Conservation (phyloP, 2,113 vertebrate genomes). For the Neotoma lepida region DNA sequence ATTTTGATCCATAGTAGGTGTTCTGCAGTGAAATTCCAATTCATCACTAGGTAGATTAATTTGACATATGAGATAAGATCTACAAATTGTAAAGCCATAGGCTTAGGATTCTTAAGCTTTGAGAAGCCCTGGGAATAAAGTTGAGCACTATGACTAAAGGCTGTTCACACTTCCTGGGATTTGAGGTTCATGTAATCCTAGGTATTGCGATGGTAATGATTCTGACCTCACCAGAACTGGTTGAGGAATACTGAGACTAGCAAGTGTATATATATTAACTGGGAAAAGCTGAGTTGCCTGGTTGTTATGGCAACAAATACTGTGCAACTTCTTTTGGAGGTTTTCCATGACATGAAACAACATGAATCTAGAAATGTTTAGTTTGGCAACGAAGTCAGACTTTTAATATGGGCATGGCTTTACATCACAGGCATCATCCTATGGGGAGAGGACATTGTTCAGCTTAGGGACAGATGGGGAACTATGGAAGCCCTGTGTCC, state of each 20-base stretch:
- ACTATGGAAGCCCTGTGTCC: background rate
- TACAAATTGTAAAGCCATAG: background rate
- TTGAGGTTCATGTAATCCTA: constrained; percentile 36
- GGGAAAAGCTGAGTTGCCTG: constrained; percentile 5
- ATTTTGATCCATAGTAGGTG: background rate
- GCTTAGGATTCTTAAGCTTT: constrained; percentile 33
- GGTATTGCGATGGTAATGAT: constrained; percentile 26
- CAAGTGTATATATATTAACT: background rate
- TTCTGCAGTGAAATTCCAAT: background rate
- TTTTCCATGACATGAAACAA: constrained; percentile 16
- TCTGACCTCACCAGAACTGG: background rate
- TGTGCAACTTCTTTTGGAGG: constrained; percentile 24
- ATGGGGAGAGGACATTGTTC: background rate
- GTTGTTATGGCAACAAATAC: constrained; percentile 58
- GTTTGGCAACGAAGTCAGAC: background rate
- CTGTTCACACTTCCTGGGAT: constrained; percentile 6
- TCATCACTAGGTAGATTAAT: constrained; percentile 27
- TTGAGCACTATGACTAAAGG: background rate
- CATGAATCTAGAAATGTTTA: constrained; percentile 18
- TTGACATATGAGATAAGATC: background rate
- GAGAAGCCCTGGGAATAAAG: background rate
- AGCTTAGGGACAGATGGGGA: background rate
- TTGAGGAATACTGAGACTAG: background rate
- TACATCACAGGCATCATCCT: background rate
- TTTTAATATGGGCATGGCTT: background rate